These are phyloP conservation scores for Acanthurus tractus DNA, from an alignment of 2,797 vertebrate species.

Conservation along the genomic window DNA sequence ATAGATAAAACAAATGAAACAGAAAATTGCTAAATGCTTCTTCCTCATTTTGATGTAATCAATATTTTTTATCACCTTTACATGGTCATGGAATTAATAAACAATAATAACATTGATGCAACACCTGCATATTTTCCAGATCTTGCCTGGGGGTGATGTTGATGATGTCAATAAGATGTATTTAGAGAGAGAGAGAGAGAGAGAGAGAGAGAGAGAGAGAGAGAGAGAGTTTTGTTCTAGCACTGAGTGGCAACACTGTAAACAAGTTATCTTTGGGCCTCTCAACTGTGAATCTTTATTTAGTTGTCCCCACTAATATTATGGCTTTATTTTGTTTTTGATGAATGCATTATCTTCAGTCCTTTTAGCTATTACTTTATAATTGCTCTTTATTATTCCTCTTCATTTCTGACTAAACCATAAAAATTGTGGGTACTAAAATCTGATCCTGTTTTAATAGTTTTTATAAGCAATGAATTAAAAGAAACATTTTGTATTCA, in stretches of 20 bases:
- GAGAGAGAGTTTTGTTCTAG: background rate
- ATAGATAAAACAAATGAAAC: constrained; percentile 20
- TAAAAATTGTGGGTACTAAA: no score
- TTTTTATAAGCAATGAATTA: no score
- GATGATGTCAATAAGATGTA: constrained; percentile 11
- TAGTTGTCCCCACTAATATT: background rate
- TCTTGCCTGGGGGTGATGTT: background rate
- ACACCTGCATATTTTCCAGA: background rate
- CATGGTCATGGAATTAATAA: constrained; percentile 1
- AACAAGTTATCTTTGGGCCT: background rate
- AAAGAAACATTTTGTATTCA: no score
- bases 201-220: background rate
- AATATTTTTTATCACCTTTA: constrained; percentile 2
- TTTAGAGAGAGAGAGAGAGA: background rate
- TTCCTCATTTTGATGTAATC: constrained; percentile 1
- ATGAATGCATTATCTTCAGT: background rate
- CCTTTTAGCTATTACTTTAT: background rate
- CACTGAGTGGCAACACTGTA: background rate
- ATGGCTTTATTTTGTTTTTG: no score
- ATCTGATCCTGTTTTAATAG: no score
- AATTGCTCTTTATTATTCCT: background rate
- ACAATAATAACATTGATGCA: constrained; percentile 13
- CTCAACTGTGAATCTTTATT: no score
- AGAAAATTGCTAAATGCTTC: background rate
- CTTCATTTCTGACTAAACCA: background rate